Evolutionary conservation across 2,888 invertebrate species (phyloP).

Genomic region (Diachrysia chrysitis): DNA sequence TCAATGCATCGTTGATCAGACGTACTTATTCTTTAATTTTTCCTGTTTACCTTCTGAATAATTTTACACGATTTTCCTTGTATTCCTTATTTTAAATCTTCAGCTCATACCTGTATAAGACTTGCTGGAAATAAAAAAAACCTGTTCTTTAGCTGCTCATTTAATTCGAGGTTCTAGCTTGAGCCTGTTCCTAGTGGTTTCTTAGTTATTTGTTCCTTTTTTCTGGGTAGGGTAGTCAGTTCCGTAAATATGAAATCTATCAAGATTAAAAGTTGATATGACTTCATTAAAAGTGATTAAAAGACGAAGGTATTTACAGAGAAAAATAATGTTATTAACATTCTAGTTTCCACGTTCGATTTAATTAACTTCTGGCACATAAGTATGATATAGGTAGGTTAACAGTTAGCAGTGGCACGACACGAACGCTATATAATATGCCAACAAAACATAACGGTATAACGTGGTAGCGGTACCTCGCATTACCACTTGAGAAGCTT

Average conservation of each 20-base stretch:
- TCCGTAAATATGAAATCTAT: background rate
- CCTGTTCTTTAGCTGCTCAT: too few species aligned
- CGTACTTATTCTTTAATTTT: constrained; percentile 18
- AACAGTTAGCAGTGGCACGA: constrained; percentile 12
- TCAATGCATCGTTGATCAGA: background rate
- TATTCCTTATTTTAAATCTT: background rate
- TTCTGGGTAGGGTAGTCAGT: background rate
- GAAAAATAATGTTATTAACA: background rate
- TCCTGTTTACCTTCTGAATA: constrained; percentile 43
- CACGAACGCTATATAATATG: constrained; percentile 17
- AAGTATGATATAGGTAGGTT: constrained; percentile 18
- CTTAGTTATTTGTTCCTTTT: too few species aligned
- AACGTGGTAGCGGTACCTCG: constrained; percentile 41
- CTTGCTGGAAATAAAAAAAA: background rate
- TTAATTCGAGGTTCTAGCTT: too few species aligned
- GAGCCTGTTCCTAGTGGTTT: too few species aligned
- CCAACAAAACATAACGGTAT: constrained; percentile 39
- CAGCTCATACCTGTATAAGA: background rate
- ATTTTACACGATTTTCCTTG: background rate
- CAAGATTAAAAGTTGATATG: too few species aligned
- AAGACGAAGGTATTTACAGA: background rate
- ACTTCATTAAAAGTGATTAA: too few species aligned
- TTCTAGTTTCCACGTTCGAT: background rate
- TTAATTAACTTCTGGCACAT: background rate
- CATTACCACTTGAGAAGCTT: constrained; percentile 1